Evolutionary conservation across 92 coral and sea anemone species (phyloP).

Genomic region (Zoanthus sansibaricus): DNA sequence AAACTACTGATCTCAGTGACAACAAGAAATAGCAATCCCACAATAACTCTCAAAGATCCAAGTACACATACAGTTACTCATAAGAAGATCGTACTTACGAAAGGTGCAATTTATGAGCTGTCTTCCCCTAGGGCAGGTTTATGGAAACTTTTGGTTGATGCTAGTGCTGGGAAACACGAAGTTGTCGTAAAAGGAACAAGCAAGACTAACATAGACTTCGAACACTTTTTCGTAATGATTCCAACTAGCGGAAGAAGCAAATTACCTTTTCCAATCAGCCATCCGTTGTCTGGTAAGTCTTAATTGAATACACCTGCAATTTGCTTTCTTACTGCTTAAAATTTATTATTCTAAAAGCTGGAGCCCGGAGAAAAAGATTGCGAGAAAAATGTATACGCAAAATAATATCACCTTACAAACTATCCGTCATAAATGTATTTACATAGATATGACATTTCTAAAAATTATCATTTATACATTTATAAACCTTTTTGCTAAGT

Average conservation of each 20-base stretch:
- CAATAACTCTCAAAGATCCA: conserved; percentile 66
- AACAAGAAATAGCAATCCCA: conserved; percentile 51
- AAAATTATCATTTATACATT: no score
- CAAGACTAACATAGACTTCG: conserved; percentile 83
- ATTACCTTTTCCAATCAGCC: conserved; percentile 68
- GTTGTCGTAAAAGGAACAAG: conserved; percentile 79
- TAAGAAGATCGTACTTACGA: conserved; percentile 45
- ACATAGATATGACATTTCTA: no score
- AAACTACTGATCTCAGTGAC: conserved; percentile 69
- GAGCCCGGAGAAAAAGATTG: no score
- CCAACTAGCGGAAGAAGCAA: conserved; percentile 56
- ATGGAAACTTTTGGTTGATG: conserved; percentile 69
- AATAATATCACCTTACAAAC: no score
- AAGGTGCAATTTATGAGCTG: conserved; percentile 72
- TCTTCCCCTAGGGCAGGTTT: conserved; percentile 68
- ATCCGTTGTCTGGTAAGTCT: conserved; percentile 75
- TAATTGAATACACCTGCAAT: no score
- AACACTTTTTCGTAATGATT: conserved; percentile 75
- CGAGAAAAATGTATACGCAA: no score
- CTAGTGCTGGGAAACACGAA: conserved; percentile 71
- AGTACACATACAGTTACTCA: conserved; percentile 27
- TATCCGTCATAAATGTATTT: no score
- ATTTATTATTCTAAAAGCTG: no score
- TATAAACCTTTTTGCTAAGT: no score
- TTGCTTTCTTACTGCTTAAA: no score